Conservation (phyloP, 2,888 invertebrate genomes). For the Synergus laeviventris region DNA sequence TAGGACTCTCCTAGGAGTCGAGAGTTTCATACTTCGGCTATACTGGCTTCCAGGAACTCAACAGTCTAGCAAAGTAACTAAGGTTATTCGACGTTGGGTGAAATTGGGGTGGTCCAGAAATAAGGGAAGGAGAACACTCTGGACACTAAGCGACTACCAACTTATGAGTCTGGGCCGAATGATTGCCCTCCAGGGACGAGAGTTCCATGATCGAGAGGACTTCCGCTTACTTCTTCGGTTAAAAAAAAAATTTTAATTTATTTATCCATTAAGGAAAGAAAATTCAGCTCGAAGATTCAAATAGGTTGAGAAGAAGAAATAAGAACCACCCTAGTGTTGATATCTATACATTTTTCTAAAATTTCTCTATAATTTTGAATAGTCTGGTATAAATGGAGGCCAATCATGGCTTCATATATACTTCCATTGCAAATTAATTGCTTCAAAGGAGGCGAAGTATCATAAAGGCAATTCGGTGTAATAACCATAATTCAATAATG, state of each 20-base stretch:
- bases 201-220: constrained; percentile 66
- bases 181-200: constrained; percentile 69
- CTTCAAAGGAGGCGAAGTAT: constrained; percentile 64
- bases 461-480: constrained; percentile 64
- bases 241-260: neutral
- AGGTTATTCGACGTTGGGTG: constrained; percentile 69
- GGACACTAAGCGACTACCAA: constrained; percentile 56
- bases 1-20: constrained; percentile 74
- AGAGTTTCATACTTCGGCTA: constrained; percentile 74
- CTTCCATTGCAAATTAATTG: neutral
- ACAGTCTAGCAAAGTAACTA: constrained; percentile 74
- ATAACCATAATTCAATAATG: constrained; percentile 72
- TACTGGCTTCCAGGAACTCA: constrained; percentile 70
- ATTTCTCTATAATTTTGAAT: neutral
- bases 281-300: too few relatives aligned
- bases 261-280: neutral
- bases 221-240: constrained; percentile 35
- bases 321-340: too few relatives aligned
- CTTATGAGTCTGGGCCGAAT: constrained; percentile 58
- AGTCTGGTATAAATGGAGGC: neutral
- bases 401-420: neutral
- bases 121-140: constrained; percentile 50
- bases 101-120: constrained; percentile 51
- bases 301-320: neutral
- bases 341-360: neutral